Evolutionary conservation across 1,140 invertebrate genomes (phyloP).

Genomic region (Magallana gigas): DNA sequence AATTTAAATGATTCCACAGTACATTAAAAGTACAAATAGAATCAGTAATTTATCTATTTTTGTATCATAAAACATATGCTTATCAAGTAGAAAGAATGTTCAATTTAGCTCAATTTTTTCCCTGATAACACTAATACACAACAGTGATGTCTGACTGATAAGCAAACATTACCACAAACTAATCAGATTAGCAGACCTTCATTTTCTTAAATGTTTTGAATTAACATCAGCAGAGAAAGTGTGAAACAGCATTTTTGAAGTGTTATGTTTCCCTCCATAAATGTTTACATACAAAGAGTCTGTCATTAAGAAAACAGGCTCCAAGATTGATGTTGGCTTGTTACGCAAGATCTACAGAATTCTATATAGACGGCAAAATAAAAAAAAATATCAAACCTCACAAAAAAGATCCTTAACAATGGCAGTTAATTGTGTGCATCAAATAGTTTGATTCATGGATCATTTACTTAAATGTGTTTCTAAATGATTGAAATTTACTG

Average conservation of each 20-base stretch:
- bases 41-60: too few relatives aligned
- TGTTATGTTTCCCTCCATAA: slow-evolving; percentile 16
- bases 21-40: too few relatives aligned
- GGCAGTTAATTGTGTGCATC: slow-evolving; percentile 18
- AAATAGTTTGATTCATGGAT: not conserved
- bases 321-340: slow-evolving; percentile 35
- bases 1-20: too few relatives aligned
- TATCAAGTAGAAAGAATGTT: not conserved
- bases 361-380: not conserved
- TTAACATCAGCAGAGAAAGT: slow-evolving; percentile 10
- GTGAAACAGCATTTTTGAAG: slow-evolving; percentile 27
- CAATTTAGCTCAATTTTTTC: not conserved
- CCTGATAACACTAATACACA: too few relatives aligned
- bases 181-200: slow-evolving; percentile 11
- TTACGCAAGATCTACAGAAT: slow-evolving; percentile 40
- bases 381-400: not conserved
- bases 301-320: not conserved
- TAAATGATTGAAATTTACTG: not conserved
- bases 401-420: slow-evolving; percentile 16
- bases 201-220: not conserved
- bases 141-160: not conserved
- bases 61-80: not conserved
- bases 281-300: slow-evolving; percentile 21
- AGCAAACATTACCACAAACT: not conserved
- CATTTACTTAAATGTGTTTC: not conserved